Percentiles rank a stretch among this genome's conserved stretches.
These are phyloP conservation scores for Trachelus tabidus DNA, from an alignment of 2,888 invertebrate genomes.

Conservation along the genomic window DNA sequence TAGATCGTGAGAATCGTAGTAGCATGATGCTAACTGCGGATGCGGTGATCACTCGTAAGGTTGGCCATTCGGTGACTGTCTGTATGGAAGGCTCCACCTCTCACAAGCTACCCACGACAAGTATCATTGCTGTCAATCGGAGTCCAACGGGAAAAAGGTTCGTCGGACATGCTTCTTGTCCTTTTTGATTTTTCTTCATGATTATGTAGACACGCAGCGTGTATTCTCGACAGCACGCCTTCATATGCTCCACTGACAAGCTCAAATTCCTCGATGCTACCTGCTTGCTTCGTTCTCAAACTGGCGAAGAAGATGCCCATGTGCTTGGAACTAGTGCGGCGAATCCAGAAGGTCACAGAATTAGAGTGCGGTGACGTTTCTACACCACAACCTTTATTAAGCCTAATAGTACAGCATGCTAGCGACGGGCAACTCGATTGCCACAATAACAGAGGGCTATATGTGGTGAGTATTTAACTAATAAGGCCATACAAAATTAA, in stretches of 20 bases:
- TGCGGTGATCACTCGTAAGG: conserved; percentile 74
- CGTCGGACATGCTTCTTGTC: conserved; percentile 28
- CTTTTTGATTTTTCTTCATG: conserved; percentile 2
- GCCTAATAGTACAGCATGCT: conserved; percentile 82
- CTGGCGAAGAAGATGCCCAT: conserved; percentile 89
- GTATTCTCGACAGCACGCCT: conserved; percentile 71
- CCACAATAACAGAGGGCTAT: conserved; percentile 81
- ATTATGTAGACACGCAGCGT: not conserved
- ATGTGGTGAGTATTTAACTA: conserved; percentile 76
- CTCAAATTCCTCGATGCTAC: conserved; percentile 88
- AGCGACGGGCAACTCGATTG: conserved; percentile 81
- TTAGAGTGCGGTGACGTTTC: conserved; percentile 71
- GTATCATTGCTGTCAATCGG: conserved; percentile 77
- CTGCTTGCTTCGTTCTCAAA: conserved; percentile 88
- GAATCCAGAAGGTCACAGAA: conserved; percentile 74
- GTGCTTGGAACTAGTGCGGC: conserved; percentile 79
- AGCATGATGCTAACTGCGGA: conserved; percentile 82
- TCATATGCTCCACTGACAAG: conserved; percentile 83
- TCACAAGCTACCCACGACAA: conserved; percentile 83
- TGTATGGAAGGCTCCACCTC: conserved; percentile 88
- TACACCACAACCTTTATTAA: conserved; percentile 75
- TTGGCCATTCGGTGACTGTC: conserved; percentile 90
- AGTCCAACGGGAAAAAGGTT: conserved; percentile 82
- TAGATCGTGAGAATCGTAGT: conserved; percentile 80
- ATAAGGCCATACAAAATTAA: not conserved